Percentiles rank a stretch among this genome's conserved stretches.
phyloP scores from a whole-genome alignment of 1,140 invertebrate genomes.

The Drosophila gunungcola region DNA sequence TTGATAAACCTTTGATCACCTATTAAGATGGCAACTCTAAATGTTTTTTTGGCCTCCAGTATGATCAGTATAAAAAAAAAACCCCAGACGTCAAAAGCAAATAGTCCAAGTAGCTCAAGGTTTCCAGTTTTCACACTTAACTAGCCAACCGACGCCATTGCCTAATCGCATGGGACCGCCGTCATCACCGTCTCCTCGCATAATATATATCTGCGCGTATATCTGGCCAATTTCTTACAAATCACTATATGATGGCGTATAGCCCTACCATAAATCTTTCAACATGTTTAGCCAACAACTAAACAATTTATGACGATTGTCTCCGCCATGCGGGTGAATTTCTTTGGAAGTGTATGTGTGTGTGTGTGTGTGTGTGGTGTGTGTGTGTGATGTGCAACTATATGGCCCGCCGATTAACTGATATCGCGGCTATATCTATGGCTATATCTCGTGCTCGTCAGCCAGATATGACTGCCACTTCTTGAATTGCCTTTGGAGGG shows the following conservation, averaged over 20 bases:
- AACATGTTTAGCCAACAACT: constrained; percentile 82
- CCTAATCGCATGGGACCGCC: constrained; percentile 26
- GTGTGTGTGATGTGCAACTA: neutral
- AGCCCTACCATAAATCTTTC: constrained; percentile 73
- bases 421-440: constrained; percentile 58
- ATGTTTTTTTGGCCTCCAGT: too few relatives aligned
- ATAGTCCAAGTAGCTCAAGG: constrained; percentile 70
- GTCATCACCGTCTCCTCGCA: constrained; percentile 8
- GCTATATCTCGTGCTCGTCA: constrained; percentile 51
- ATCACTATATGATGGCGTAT: constrained; percentile 74
- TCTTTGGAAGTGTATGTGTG: neutral
- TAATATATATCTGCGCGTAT: constrained; percentile 9
- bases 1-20: too few relatives aligned
- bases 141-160: constrained; percentile 65
- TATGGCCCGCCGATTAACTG: constrained; percentile 65
- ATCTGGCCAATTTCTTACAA: constrained; percentile 76
- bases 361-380: constrained; percentile 3
- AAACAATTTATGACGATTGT: constrained; percentile 79
- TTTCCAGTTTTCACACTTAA: constrained; percentile 55
- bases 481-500: constrained; percentile 29
- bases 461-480: constrained; percentile 52
- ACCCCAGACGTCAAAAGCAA: constrained; percentile 24
- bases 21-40: too few relatives aligned
- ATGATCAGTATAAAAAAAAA: constrained; percentile 10
- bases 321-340: constrained; percentile 15